A percentile compares a stretch with the other conserved stretches of the same genome.
These are phyloP conservation scores for Ornithorhynchus anatinus DNA, from an alignment of 2,113 vertebrate genomes.

Conservation along the genomic window DNA sequence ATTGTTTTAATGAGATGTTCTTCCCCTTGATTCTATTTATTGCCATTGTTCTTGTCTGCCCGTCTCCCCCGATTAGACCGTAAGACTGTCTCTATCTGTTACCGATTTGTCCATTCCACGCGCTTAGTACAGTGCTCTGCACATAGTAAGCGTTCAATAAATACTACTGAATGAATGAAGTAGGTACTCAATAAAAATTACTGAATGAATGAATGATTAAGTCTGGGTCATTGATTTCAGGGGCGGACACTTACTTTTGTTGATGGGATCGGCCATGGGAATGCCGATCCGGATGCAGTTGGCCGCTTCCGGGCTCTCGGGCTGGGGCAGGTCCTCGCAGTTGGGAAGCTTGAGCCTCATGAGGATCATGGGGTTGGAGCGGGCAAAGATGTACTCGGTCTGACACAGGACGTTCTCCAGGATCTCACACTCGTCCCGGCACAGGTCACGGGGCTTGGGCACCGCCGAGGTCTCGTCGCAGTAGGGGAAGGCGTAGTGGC, in stretches of 20 bases:
- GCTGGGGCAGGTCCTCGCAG: slow-evolving; percentile 92
- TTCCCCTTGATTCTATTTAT: no score
- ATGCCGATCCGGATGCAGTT: slow-evolving; percentile 96
- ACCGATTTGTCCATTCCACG: no score
- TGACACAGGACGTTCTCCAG: slow-evolving; percentile 97
- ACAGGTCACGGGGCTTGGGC: slow-evolving; percentile 93
- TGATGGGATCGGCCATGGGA: slow-evolving; percentile 94
- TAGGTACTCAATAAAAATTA: no score
- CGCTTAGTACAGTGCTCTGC: no score
- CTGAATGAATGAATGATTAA: no score
- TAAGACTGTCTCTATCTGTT: no score
- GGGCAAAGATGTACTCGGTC: slow-evolving; percentile 97
- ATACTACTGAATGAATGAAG: no score
- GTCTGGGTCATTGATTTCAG: no score
- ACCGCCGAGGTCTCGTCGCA: slow-evolving; percentile 85
- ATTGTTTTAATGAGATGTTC: no score
- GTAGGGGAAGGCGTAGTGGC: slow-evolving; percentile 97
- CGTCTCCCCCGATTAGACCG: no score
- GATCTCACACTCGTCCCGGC: slow-evolving; percentile 96
- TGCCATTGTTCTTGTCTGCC: no score
- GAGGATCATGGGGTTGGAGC: slow-evolving; percentile 94
- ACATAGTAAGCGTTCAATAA: no score
- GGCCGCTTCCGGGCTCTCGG: slow-evolving; percentile 85
- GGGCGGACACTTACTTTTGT: slow-evolving; percentile 92
- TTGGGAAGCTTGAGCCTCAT: slow-evolving; percentile 96